Evolutionary conservation across 2,113 vertebrate genomes (phyloP).

Genomic region (Ploceus nigricollis): DNA sequence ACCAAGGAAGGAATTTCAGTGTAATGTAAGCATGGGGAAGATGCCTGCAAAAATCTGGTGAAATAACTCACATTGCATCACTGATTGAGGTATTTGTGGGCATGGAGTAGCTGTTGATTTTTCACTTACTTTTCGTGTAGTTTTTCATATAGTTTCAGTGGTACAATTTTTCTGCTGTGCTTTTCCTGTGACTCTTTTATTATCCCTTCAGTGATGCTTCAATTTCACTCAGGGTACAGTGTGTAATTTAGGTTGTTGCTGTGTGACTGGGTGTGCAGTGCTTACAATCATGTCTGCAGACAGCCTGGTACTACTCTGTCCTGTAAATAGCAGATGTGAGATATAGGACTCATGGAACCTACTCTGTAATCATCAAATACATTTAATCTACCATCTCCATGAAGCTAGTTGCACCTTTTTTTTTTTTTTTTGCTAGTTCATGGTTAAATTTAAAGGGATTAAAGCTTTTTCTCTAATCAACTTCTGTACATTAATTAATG

Average conservation of each 20-base stretch:
- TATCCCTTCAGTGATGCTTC: neutral
- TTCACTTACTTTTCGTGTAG: neutral
- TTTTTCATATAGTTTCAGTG: neutral
- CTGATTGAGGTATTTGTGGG: neutral
- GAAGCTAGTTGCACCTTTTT: neutral
- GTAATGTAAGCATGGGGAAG: neutral
- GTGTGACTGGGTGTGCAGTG: neutral
- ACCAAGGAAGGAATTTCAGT: neutral
- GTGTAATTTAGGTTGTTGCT: neutral
- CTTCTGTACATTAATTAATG: neutral
- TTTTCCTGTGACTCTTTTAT: neutral
- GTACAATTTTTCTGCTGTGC: neutral
- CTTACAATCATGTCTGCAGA: slow-evolving; percentile 6
- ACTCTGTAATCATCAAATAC: slow-evolving; percentile 17
- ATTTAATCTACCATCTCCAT: neutral
- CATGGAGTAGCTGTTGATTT: neutral
- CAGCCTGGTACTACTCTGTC: neutral
- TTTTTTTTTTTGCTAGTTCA: neutral
- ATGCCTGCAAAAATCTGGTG: neutral
- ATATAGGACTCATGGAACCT: neutral
- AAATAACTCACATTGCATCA: neutral
- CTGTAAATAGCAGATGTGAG: neutral
- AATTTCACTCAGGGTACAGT: neutral
- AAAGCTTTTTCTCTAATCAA: neutral
- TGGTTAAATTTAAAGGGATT: neutral